phyloP scores from a whole-genome alignment of 2,113 vertebrate species.

The Anseranas semipalmata region DNA sequence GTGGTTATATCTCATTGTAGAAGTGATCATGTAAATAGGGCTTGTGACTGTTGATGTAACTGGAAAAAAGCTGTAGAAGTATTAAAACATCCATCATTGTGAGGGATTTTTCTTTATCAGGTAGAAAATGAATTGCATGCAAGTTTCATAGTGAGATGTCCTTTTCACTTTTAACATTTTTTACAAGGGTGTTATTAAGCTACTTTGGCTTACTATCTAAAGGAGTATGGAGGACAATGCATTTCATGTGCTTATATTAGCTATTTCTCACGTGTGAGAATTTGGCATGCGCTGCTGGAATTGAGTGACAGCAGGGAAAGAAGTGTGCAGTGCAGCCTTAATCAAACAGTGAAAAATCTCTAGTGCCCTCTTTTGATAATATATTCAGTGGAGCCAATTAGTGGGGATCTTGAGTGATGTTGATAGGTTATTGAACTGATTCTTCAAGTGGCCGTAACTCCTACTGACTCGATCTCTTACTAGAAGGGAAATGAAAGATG shows the following conservation, averaged over 20 bases:
- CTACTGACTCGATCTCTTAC: background rate
- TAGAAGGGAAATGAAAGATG: background rate
- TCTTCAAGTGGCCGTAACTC: background rate
- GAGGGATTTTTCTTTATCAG: background rate
- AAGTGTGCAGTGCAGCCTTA: background rate
- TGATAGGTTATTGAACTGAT: background rate
- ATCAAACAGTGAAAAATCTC: background rate
- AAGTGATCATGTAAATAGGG: background rate
- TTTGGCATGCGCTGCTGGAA: background rate
- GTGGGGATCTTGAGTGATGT: background rate
- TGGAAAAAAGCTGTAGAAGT: background rate
- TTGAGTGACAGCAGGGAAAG: background rate
- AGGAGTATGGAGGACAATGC: background rate
- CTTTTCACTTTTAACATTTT: background rate
- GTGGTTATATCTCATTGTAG: background rate
- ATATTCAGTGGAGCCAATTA: background rate
- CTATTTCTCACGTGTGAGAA: background rate
- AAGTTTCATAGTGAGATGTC: background rate
- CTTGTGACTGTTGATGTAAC: background rate
- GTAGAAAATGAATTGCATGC: background rate
- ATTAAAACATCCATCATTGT: background rate
- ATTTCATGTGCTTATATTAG: background rate
- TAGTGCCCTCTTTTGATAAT: constrained; percentile 12
- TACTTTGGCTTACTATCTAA: background rate
- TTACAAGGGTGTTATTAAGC: background rate